Evolutionary conservation across 2,888 invertebrate species (phyloP).

Genomic region (Herminia tarsipennalis): DNA sequence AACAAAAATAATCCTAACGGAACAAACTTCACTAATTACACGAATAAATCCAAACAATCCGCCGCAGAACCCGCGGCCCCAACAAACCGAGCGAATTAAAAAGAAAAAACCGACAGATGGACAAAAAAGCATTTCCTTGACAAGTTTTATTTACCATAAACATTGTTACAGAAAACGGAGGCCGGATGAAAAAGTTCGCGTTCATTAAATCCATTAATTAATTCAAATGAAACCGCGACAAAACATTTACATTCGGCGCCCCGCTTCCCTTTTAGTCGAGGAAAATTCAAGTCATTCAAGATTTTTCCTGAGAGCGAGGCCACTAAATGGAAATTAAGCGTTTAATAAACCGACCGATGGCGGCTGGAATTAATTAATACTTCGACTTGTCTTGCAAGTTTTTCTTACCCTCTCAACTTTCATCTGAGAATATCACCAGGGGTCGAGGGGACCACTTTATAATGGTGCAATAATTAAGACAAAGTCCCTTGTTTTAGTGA

Average conservation of each 20-base stretch:
- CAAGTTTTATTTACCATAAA: constrained; percentile 85
- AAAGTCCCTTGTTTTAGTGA: constrained; percentile 73
- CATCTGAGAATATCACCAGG: constrained; percentile 68
- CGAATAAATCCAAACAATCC: constrained; percentile 83
- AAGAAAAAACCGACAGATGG: constrained; percentile 75
- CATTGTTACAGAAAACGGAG: constrained; percentile 78
- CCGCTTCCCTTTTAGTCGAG: constrained; percentile 65
- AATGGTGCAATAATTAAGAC: constrained; percentile 83
- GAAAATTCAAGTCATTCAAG: constrained; percentile 70
- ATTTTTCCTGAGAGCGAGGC: constrained; percentile 60
- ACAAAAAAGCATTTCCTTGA: constrained; percentile 81
- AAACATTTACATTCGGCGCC: constrained; percentile 79
- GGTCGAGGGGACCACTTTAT: constrained; percentile 74
- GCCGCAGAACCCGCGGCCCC: constrained; percentile 63
- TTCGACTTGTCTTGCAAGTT: constrained; percentile 71
- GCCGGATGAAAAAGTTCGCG: constrained; percentile 78
- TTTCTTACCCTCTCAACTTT: constrained; percentile 69
- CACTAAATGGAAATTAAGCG: constrained; percentile 80
- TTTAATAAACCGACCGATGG: constrained; percentile 75
- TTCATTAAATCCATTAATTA: constrained; percentile 85
- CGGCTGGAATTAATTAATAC: constrained; percentile 80
- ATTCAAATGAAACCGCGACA: constrained; percentile 84
- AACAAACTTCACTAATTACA: constrained; percentile 85
- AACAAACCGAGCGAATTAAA: constrained; percentile 78
- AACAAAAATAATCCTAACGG: constrained; percentile 77